Base-by-base conservation (phyloP, 2,113 vertebrate genomes). In the Barbus barbus region DNA sequence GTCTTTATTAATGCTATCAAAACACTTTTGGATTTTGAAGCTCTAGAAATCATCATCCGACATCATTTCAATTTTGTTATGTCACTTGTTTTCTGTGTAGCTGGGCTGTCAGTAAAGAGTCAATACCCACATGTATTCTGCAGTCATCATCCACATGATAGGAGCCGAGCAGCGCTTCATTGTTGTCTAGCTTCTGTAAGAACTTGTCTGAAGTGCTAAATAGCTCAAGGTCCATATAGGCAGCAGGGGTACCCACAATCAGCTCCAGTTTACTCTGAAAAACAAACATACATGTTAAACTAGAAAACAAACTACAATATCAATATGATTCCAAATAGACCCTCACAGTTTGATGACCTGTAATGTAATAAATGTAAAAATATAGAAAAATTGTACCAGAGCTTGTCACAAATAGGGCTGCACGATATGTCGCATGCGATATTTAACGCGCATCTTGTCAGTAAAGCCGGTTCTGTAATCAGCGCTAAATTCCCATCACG, bases 71-170 rank as follows among this genome's bases (percentile, higher is more conserved):
- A 44, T 24, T 44, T 1, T 26, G 9, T 41, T 9, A 41, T 38
- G n/a, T 73, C 13, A 31, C 26, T 65, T 2, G 71, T 0, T 24
- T 24, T 3, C 38, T 24, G 18, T 44, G 36, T 14, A 7, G 38
- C 24, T 1, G 38, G 22, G 0, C 5, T 24, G 5, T 67, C 60
- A 81, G 14, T 67, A 44, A 33, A 31, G 24, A 9, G 16, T 13
- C 4, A 12, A 3, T 63, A 88, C 96, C 84, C 91, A 98, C 97
- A 1, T 98, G 96, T 92, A 98, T 96, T 89, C 95, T 94, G 92
- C 95, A 97, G 86, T 95, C 91, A 0, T 97, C 94, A 5, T 97
- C 96, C 13, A 97, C 93, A 8, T 94, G 94, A 90, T 96, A 97
- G 0, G 96, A 97, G 46, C 97, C 96, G 69, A 98, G 89, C 84